Conservation (phyloP, 2,888 invertebrate species). For the Thecocarcelia acutangulata region DNA sequence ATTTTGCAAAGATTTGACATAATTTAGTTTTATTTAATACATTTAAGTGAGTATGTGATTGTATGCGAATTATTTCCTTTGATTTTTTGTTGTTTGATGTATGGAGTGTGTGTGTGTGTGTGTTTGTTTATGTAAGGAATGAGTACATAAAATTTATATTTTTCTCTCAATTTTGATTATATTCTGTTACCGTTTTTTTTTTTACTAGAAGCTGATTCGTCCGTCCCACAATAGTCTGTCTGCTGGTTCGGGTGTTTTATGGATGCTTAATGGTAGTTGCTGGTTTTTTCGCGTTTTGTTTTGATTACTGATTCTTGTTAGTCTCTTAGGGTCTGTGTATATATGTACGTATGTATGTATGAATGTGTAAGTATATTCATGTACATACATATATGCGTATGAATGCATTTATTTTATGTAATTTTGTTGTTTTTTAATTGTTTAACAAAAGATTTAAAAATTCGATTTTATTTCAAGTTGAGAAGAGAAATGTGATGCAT, state of each 20-base stretch:
- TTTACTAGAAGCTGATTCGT: slow-evolving; percentile 27
- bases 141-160: slow-evolving; percentile 44
- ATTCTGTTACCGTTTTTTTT: slow-evolving; percentile 38
- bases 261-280: slow-evolving; percentile 49
- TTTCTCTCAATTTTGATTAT: slow-evolving; percentile 47
- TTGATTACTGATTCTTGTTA: slow-evolving; percentile 59
- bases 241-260: slow-evolving; percentile 37
- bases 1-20: slow-evolving; percentile 64
- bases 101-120: slow-evolving; percentile 7
- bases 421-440: slow-evolving; percentile 62
- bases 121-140: slow-evolving; percentile 15
- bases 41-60: slow-evolving; percentile 11
- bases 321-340: slow-evolving; percentile 16
- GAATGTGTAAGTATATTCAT: background rate
- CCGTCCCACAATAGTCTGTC: slow-evolving; percentile 7
- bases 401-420: background rate
- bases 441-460: slow-evolving; percentile 59
- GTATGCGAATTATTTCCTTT: background rate
- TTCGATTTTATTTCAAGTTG: slow-evolving; percentile 47
- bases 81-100: slow-evolving; percentile 24
- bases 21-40: slow-evolving; percentile 61
- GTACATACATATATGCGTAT: slow-evolving; percentile 2
- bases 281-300: slow-evolving; percentile 66
- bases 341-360: slow-evolving; percentile 3
- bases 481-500: background rate